Evolutionary conservation across 2,113 vertebrate species (phyloP).

Genomic region (Cervus canadensis): DNA sequence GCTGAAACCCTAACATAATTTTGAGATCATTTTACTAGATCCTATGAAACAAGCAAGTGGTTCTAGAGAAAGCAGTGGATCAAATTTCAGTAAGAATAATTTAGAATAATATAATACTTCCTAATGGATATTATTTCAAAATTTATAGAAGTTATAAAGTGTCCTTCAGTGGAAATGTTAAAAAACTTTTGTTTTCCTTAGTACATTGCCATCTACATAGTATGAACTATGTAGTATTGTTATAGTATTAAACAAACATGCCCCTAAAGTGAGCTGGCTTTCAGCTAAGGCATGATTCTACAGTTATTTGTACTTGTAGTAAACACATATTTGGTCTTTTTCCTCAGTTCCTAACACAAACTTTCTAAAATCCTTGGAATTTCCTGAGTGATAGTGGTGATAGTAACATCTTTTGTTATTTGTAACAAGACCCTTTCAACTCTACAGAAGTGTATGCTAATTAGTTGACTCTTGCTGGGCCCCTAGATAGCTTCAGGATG

Average conservation of each 20-base stretch:
- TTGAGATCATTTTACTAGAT: not conserved
- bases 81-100: not conserved
- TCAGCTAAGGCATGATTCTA: not conserved
- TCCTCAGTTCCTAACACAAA: not conserved
- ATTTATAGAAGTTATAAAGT: not conserved
- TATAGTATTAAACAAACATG: not conserved
- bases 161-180: not conserved
- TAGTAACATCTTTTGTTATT: not conserved
- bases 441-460: not conserved
- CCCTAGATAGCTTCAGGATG: not conserved
- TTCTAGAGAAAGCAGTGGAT: not conserved
- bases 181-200: not conserved
- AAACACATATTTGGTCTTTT: not conserved
- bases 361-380: not conserved
- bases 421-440: not conserved
- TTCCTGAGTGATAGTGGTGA: not conserved
- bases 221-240: not conserved
- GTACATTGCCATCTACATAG: not conserved
- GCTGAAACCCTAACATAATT: constrained; percentile 2
- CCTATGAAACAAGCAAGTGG: not conserved
- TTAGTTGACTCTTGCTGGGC: not conserved
- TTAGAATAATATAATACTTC: not conserved
- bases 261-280: not conserved
- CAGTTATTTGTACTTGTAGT: not conserved
- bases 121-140: constrained; percentile 2